Percentiles rank a stretch among this genome's conserved stretches.
phyloP scores from a whole-genome alignment of 2,113 vertebrate genomes.

The Pygoscelis antarcticus region DNA sequence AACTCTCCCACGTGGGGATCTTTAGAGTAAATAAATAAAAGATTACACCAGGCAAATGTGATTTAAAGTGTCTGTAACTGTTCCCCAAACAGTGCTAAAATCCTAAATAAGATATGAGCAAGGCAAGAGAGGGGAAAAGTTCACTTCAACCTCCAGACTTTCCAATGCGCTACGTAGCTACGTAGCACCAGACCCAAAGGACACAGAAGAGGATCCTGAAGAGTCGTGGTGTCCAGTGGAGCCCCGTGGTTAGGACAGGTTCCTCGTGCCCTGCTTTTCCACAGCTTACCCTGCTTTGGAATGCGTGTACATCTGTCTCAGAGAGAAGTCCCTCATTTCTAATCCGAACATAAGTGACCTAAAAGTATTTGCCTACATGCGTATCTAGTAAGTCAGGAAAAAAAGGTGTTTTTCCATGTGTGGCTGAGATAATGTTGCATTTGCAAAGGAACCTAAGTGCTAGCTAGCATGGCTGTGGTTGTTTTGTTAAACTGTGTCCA shows the following conservation, averaged over 20 bases:
- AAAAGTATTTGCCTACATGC: neutral
- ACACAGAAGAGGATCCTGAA: neutral
- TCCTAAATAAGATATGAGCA: constrained; percentile 28
- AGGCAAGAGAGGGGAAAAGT: neutral
- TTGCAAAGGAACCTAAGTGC: neutral
- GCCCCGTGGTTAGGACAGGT: neutral
- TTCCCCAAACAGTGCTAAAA: constrained; percentile 16
- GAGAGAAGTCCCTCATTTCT: neutral
- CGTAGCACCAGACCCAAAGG: neutral
- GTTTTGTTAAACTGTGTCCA: neutral
- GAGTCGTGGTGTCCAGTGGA: accelerated
- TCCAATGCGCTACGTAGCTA: accelerated
- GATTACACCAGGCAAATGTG: constrained; percentile 27
- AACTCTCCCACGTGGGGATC: neutral
- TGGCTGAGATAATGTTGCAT: neutral
- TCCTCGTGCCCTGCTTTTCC: neutral
- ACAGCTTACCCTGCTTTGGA: neutral
- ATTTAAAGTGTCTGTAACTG: constrained; percentile 42
- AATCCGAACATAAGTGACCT: neutral
- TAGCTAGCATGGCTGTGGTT: neutral
- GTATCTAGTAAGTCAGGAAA: neutral
- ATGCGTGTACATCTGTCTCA: accelerated
- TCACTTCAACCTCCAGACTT: neutral
- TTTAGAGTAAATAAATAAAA: constrained; percentile 54
- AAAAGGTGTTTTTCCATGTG: neutral